Conservation (phyloP, 92 coral and sea anemone species). For the Heliopora coerulea region DNA sequence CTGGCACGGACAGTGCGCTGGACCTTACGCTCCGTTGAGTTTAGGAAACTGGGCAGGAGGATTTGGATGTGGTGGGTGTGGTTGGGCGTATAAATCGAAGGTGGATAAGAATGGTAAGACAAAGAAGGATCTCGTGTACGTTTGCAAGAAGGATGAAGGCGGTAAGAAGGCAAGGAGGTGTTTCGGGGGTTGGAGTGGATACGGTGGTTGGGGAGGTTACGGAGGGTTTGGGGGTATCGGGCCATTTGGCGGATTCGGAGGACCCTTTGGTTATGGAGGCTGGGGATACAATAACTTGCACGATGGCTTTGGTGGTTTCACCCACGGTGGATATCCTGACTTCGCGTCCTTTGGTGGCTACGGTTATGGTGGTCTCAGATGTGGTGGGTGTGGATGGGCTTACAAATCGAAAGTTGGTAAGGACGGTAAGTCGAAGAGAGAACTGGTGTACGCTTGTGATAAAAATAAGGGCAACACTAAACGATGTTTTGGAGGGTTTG, state of each 20-base stretch:
- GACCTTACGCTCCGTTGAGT: constrained; percentile 49
- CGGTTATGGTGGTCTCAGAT: constrained; percentile 52
- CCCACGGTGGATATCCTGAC: constrained; percentile 60
- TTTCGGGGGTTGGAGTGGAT: constrained; percentile 66
- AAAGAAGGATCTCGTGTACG: constrained; percentile 61
- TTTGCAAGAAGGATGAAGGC: constrained; percentile 45
- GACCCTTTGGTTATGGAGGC: constrained; percentile 45
- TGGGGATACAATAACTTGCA: constrained; percentile 68
- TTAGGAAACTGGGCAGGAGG: constrained; percentile 51
- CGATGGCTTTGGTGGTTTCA: constrained; percentile 69
- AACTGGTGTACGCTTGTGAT: constrained; percentile 20
- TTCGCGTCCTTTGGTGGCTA: constrained; percentile 47
- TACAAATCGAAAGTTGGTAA: constrained; percentile 46
- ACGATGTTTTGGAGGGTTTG: constrained; percentile 46
- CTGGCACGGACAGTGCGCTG: constrained; percentile 50
- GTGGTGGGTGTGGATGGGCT: constrained; percentile 37
- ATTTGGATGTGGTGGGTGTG: constrained; percentile 44
- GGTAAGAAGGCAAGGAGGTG: constrained; percentile 55
- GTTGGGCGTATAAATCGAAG: constrained; percentile 37
- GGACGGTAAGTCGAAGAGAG: constrained; percentile 34
- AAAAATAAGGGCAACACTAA: background rate
- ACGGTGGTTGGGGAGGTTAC: constrained; percentile 62
- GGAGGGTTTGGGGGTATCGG: constrained; percentile 72
- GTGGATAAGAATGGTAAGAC: constrained; percentile 45
- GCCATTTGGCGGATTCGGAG: constrained; percentile 52